Base-by-base conservation (phyloP, 2,888 invertebrate species). In the Cacoxenus indagator region DNA sequence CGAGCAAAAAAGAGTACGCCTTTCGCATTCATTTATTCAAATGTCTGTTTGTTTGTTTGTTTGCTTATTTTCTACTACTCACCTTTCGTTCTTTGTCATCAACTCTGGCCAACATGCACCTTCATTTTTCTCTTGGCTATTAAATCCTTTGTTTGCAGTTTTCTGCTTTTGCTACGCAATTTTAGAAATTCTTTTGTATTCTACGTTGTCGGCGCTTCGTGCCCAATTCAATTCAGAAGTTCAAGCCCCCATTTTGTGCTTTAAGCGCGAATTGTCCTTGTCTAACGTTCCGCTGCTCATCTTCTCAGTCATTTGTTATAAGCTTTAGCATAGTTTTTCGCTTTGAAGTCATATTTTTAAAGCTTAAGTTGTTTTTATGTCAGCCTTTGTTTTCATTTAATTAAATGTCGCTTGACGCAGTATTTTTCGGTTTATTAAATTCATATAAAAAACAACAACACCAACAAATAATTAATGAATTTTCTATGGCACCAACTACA, bases 61-160 rank as follows among this genome's bases (percentile, higher is more conserved):
- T 45, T 62, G 62, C 31, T 37, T 37, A 37, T 37, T 14, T 2
- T 8, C 37, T 37, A 4, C 14, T 8, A 8, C 37, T 37, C 37
- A 37, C 9, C 37, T 37, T 37, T 11, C 37, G n/a, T n/a, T n/a
- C n/a, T n/a, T n/a, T n/a, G n/a, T n/a, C n/a, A 2, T 48, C 57
- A 11, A 6, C 57, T 57, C 26, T 2, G 54, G n/a, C 48, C 17
- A 17, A 17, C 26, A 14, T 14, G 26, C 57, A 57, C n/a, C 57
- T 27, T 51, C 51, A 65, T 65, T 65, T 65, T 51, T 54, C 65
- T 65, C 27, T 65, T 29, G 64, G 65, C 45, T 27, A 57, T 66
- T 66, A 57, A 66, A 45, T 55, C 65, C 27, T 43, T 66, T 66
- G 55, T 66, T 66, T 57, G 45, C 45, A 57, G 17, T 27, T 27